Conservation (phyloP, 2,113 vertebrate species). For the Notothenia coriiceps region DNA sequence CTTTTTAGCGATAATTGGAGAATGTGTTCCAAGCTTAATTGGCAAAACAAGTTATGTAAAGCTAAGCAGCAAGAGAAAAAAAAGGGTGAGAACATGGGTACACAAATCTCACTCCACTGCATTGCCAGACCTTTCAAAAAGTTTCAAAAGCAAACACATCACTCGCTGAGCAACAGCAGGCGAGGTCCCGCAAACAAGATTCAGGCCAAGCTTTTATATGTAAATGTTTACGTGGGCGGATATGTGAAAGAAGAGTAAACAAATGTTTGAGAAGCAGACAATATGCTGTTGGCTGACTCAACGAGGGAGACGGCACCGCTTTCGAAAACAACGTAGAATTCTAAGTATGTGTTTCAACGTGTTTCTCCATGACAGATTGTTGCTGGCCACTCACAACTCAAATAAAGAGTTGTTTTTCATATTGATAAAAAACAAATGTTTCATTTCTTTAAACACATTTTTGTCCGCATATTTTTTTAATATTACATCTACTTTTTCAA, state of each 20-base stretch:
- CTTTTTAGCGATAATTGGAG: slow-evolving; percentile 4
- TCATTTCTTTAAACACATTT: no score
- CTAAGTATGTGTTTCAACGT: background rate
- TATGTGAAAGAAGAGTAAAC: background rate
- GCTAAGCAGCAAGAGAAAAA: background rate
- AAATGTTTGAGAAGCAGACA: slow-evolving; percentile 3
- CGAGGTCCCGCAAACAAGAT: slow-evolving; percentile 24
- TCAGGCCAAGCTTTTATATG: slow-evolving; percentile 35
- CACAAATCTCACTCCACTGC: background rate
- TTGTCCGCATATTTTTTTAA: no score
- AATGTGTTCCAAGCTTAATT: slow-evolving; percentile 23
- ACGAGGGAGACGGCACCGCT: background rate
- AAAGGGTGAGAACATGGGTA: background rate
- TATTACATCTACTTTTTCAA: no score
- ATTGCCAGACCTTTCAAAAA: slow-evolving; percentile 24
- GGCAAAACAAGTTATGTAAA: background rate
- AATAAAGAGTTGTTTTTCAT: background rate
- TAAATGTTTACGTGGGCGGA: slow-evolving; percentile 31
- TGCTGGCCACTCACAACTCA: background rate
- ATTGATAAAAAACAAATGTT: no score
- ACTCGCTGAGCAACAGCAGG: slow-evolving; percentile 7
- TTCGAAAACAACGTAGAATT: slow-evolving; percentile 11
- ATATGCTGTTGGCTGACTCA: slow-evolving; percentile 2
- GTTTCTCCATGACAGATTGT: background rate
- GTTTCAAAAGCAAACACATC: slow-evolving; percentile 6